Percentiles rank a stretch among this genome's conserved stretches.
phyloP scores from a whole-genome alignment of 2,888 invertebrate genomes.

The Drosophila robusta region DNA sequence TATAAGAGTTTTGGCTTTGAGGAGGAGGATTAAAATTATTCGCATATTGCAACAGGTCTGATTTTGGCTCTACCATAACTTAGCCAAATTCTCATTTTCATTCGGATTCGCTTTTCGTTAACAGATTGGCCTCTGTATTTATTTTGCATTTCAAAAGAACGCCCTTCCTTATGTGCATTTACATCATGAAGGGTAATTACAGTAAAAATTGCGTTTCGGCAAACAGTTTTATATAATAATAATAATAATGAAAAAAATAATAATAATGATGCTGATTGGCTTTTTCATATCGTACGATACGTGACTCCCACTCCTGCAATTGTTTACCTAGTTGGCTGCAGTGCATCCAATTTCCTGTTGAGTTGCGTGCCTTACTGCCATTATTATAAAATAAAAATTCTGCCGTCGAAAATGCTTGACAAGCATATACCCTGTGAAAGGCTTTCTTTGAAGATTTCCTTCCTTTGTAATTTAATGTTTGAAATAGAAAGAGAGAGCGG shows the following conservation, averaged over 20 bases:
- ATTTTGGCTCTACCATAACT: too few species aligned
- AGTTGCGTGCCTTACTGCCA: slow-evolving; percentile 33
- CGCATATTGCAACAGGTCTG: too few species aligned
- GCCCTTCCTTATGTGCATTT: too few species aligned
- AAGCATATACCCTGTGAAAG: slow-evolving; percentile 17
- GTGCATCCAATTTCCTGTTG: slow-evolving; percentile 38
- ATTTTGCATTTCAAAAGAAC: background rate
- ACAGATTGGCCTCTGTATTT: background rate
- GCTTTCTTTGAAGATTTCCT: background rate
- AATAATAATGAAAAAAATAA: slow-evolving; percentile 2
- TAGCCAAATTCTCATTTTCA: too few species aligned
- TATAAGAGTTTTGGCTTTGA: too few species aligned
- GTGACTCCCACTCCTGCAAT: slow-evolving; percentile 1
- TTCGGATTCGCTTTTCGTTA: background rate
- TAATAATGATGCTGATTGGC: slow-evolving; percentile 16
- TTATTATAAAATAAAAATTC: slow-evolving; percentile 15
- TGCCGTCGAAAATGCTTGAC: slow-evolving; percentile 12
- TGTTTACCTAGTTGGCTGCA: slow-evolving; percentile 24
- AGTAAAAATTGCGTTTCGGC: background rate
- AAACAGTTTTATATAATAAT: background rate
- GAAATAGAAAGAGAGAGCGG: too few species aligned
- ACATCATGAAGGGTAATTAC: background rate
- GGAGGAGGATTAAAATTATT: too few species aligned
- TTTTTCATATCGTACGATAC: background rate
- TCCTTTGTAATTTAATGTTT: too few species aligned